phyloP scores from a whole-genome alignment of 2,888 invertebrate genomes.

The Tridacna crocea region DNA sequence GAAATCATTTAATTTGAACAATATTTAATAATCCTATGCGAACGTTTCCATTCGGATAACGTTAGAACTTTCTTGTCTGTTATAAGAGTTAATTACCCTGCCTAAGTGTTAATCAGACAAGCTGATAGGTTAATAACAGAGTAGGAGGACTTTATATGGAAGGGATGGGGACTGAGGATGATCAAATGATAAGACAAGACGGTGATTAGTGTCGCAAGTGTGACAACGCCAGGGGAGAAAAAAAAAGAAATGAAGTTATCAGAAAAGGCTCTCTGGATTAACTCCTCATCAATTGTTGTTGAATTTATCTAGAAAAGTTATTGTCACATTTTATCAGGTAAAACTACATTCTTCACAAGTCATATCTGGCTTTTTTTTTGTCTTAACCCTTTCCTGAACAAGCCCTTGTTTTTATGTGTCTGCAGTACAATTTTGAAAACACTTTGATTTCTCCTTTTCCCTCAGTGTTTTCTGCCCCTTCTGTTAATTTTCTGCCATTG shows the following conservation, averaged over 20 bases:
- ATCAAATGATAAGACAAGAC: slow-evolving; percentile 23
- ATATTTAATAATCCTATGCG: no score
- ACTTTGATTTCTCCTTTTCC: no score
- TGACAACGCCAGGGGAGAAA: slow-evolving; percentile 6
- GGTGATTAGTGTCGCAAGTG: slow-evolving; percentile 4
- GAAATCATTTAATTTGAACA: no score
- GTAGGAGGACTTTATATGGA: slow-evolving; percentile 22
- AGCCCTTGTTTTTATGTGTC: no score
- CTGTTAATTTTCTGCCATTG: no score
- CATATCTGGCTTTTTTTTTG: no score
- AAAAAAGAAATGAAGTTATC: slow-evolving; percentile 1
- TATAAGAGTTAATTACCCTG: slow-evolving; percentile 6
- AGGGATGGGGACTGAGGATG: slow-evolving; percentile 11
- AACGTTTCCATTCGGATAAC: no score
- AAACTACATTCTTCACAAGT: no score
- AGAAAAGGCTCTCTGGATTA: background rate
- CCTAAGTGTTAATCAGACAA: slow-evolving; percentile 21
- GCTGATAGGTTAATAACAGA: slow-evolving; percentile 19
- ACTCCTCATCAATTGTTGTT: slow-evolving; percentile 1
- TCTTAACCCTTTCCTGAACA: no score
- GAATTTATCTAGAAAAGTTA: background rate
- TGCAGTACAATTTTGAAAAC: no score
- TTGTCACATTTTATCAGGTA: background rate
- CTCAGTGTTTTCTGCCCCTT: no score
- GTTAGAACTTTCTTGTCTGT: no score